These are phyloP conservation scores for Anarrhichthys ocellatus DNA, from an alignment of 2,113 vertebrate species.

Conservation along the genomic window DNA sequence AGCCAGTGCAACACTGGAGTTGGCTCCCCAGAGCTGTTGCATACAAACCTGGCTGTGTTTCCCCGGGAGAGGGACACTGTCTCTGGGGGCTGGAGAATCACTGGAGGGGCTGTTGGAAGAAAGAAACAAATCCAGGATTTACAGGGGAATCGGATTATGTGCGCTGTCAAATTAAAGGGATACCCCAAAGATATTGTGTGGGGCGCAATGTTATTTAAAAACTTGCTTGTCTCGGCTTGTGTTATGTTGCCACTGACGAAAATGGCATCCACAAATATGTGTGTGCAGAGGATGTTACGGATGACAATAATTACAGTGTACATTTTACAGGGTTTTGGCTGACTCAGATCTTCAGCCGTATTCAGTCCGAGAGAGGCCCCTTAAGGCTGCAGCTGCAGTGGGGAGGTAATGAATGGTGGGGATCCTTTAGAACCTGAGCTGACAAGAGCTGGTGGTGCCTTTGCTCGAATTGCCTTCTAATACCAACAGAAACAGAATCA, in stretches of 20 bases:
- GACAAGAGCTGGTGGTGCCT: no score
- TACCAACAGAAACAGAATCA: no score
- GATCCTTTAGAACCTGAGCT: background rate
- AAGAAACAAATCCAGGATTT: background rate
- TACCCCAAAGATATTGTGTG: no score
- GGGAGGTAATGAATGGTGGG: background rate
- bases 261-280: background rate
- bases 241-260: background rate
- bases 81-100: constrained; percentile 94
- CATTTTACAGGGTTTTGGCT: background rate
- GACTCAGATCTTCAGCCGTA: background rate
- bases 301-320: background rate
- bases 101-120: constrained; percentile 86
- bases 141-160: background rate
- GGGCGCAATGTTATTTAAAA: background rate
- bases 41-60: constrained; percentile 95
- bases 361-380: background rate
- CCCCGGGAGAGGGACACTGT: constrained; percentile 92
- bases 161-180: background rate
- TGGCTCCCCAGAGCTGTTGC: constrained; percentile 93
- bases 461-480: no score
- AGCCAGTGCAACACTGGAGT: constrained; percentile 89
- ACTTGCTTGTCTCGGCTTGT: no score
- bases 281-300: background rate
- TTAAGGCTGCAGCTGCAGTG: background rate